A percentile compares a stretch with the other conserved stretches of the same genome.
phyloP scores from a whole-genome alignment of 1,140 invertebrate genomes.

The Arctopsyche grandis region DNA sequence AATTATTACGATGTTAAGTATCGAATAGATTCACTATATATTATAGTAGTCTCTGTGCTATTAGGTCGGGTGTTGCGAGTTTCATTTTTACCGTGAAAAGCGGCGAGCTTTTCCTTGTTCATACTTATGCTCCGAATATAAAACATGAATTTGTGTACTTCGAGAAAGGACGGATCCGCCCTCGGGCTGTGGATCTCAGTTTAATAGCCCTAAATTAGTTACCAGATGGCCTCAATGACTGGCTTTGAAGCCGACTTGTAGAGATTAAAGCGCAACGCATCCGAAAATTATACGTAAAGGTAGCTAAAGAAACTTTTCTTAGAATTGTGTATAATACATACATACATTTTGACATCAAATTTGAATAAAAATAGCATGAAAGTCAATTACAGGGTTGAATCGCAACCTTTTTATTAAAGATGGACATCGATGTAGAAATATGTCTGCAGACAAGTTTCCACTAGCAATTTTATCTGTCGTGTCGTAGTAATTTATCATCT shows the following conservation, averaged over 20 bases:
- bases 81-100: neutral
- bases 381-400: too few species aligned
- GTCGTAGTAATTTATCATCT: too few species aligned
- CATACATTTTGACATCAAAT: slow-evolving; percentile 10
- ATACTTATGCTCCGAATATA: slow-evolving; percentile 7
- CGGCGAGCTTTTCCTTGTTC: neutral
- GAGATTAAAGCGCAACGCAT: slow-evolving; percentile 33
- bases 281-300: slow-evolving; percentile 28
- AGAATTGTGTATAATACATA: slow-evolving; percentile 16
- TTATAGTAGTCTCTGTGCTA: too few species aligned
- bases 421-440: too few species aligned
- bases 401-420: too few species aligned
- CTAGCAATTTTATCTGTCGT: too few species aligned
- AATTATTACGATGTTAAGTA: too few species aligned
- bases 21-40: too few species aligned
- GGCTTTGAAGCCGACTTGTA: slow-evolving; percentile 40
- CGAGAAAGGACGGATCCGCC: slow-evolving; percentile 18
- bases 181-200: slow-evolving; percentile 39
- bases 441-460: too few species aligned
- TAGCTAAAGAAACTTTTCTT: neutral
- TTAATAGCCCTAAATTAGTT: slow-evolving; percentile 53
- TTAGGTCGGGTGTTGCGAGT: too few species aligned
- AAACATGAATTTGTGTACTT: slow-evolving; percentile 21
- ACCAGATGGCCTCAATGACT: slow-evolving; percentile 51
- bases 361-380: neutral